Conservation (phyloP, 1,140 invertebrate genomes). For the Drosophila tsacasi region DNA sequence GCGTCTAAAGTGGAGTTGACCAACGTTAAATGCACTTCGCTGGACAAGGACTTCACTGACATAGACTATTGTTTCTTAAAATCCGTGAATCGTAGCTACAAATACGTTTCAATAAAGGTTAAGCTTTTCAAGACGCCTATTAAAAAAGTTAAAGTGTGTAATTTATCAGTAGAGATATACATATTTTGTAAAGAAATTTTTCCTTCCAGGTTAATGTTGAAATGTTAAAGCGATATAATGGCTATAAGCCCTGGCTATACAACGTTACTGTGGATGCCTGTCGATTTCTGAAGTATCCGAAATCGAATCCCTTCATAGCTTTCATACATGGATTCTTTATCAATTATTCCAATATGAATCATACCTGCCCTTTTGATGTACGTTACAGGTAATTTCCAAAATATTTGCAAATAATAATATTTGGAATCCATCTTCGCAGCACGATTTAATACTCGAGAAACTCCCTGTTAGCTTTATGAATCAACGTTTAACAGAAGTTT, state of each 20-base stretch:
- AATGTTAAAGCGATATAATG: conserved; percentile 1
- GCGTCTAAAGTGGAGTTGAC: not conserved
- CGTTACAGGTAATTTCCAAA: not conserved
- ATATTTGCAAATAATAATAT: not conserved
- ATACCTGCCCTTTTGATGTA: conserved; percentile 29
- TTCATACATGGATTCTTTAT: conserved; percentile 5
- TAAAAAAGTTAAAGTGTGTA: conserved; percentile 11
- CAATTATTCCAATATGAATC: conserved; percentile 22
- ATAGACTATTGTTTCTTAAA: not conserved
- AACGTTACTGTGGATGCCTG: conserved; percentile 32
- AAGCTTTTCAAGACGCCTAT: conserved; percentile 9
- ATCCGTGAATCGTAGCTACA: conserved; percentile 26
- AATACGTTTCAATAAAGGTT: conserved; percentile 16
- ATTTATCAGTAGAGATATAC: not conserved
- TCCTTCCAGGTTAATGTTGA: not conserved
- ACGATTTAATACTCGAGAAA: no score
- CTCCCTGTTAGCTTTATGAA: no score
- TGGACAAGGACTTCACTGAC: not conserved
- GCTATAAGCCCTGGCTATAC: conserved; percentile 31
- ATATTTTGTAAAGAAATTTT: not conserved
- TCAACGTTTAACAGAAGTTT: no score
- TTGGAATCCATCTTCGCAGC: no score
- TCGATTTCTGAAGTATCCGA: conserved; percentile 5
- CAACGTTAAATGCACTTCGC: not conserved
- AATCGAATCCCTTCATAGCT: conserved; percentile 2